phyloP scores from a whole-genome alignment of 2,113 vertebrate genomes.

The crab-eating macaque (Macaca fascicularis) region T2T-MFA8v1.1 NC_088394.1:19489501-19490000 shows the following conservation, averaged over 20 bases:
- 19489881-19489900: neutral
- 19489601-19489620: too few relatives aligned
- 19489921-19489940: neutral
- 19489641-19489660: neutral
- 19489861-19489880: neutral
- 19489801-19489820: neutral
- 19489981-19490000: neutral
- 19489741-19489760: accelerated
- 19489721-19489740: neutral
- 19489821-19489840: neutral
- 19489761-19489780: neutral
- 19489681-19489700: neutral
- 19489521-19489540: neutral
- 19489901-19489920: neutral
- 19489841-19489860: neutral
- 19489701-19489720: neutral
- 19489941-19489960: neutral
- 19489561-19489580: too few relatives aligned
- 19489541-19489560: neutral
- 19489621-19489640: neutral
- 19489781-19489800: neutral
- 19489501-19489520: neutral
- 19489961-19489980: neutral
- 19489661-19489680: neutral
- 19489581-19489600: neutral